Conservation (phyloP, 2,888 invertebrate genomes). For the Acrobasis suavella region DNA sequence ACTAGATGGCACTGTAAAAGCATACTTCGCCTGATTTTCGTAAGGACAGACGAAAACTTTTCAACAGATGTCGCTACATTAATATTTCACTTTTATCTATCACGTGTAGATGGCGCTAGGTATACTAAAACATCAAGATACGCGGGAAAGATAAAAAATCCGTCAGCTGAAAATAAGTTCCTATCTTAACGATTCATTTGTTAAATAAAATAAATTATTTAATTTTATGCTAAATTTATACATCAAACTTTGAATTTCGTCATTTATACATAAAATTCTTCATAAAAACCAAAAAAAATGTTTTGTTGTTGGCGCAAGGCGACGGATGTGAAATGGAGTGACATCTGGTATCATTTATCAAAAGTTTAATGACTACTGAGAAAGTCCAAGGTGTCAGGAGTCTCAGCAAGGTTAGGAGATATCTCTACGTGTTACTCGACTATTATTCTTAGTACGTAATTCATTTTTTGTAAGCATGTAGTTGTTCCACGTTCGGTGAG, state of each 20-base stretch:
- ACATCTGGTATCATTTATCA: not conserved
- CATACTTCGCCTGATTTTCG: not conserved
- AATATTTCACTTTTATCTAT: not conserved
- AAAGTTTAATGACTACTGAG: not conserved
- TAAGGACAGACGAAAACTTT: not conserved
- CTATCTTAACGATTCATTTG: no score
- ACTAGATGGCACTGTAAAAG: conserved; percentile 7
- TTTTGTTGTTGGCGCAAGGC: not conserved
- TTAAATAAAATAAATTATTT: no score
- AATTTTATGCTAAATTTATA: no score
- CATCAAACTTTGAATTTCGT: not conserved
- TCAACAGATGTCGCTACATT: not conserved
- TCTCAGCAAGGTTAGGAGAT: not conserved
- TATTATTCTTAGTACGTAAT: no score
- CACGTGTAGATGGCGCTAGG: conserved; percentile 5
- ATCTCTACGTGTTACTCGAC: no score
- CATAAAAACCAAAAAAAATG: not conserved
- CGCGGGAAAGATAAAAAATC: not conserved
- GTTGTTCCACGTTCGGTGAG: no score
- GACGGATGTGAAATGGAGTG: conserved; percentile 3
- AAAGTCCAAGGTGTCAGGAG: not conserved
- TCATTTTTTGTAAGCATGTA: no score
- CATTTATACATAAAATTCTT: not conserved
- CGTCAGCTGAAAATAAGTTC: no score
- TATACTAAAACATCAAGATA: not conserved